A percentile compares a stretch with the other conserved stretches of the same genome.
phyloP scores from a whole-genome alignment of 2,888 invertebrate genomes.

The Ecdyonurus torrentis region DNA sequence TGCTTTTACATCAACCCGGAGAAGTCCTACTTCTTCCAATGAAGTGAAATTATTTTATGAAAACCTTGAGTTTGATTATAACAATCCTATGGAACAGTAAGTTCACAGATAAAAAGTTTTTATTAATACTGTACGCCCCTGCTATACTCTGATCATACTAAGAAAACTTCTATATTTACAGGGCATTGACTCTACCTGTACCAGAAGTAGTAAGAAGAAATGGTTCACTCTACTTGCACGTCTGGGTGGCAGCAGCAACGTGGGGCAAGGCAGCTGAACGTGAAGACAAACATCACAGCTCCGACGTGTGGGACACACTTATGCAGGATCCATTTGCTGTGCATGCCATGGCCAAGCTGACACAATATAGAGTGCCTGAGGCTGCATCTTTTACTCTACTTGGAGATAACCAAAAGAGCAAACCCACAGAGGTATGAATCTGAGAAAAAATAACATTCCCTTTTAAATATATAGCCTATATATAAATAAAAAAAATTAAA shows the following conservation, averaged over 20 bases:
- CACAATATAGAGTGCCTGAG: conserved; percentile 56
- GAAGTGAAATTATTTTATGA: conserved; percentile 43
- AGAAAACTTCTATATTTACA: conserved; percentile 24
- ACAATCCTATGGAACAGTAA: conserved; percentile 34
- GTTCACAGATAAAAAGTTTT: too few relatives aligned
- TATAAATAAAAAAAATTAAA: neutral
- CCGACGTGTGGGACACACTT: conserved; percentile 32
- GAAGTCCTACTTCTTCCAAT: conserved; percentile 32
- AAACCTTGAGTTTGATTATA: conserved; percentile 46
- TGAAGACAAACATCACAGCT: neutral
- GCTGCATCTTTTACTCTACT: conserved; percentile 36
- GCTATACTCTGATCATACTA: too few relatives aligned
- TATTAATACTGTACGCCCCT: too few relatives aligned
- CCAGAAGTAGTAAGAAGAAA: conserved; percentile 62
- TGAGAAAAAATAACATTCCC: too few relatives aligned
- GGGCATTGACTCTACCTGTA: conserved; percentile 48
- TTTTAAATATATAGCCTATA: too few relatives aligned
- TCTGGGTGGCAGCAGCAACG: conserved; percentile 30
- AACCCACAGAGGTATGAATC: neutral
- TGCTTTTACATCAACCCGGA: conserved; percentile 45
- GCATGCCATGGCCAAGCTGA: conserved; percentile 45
- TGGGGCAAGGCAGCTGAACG: conserved; percentile 9
- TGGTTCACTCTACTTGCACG: conserved; percentile 68
- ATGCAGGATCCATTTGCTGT: conserved; percentile 40
- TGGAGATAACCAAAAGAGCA: conserved; percentile 12